These are phyloP conservation scores for Tenthredo mesomela DNA, from an alignment of 2,888 invertebrate species.

Conservation along the genomic window DNA sequence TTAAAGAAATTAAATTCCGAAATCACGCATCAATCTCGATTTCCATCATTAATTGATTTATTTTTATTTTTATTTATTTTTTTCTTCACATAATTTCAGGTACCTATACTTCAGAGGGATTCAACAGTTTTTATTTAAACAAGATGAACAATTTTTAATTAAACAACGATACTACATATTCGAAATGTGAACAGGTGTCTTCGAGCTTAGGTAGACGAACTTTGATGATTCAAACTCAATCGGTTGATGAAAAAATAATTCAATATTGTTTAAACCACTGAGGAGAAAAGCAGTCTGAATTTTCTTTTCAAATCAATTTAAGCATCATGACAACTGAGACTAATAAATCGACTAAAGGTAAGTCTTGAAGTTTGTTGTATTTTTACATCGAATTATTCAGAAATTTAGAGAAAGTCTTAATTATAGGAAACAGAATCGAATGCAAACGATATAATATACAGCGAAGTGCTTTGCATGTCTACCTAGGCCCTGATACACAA, in stretches of 20 bases:
- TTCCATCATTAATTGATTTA: not conserved
- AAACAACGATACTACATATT: not conserved
- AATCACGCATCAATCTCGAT: not conserved
- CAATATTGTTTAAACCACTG: not conserved
- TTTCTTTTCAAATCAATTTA: not conserved
- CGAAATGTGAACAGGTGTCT: not conserved
- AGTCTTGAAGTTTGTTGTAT: not conserved
- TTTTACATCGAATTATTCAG: not conserved
- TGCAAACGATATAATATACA: not conserved
- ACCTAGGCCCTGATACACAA: not conserved
- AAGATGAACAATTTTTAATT: not conserved
- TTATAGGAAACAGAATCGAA: not conserved
- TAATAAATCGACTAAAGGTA: not conserved
- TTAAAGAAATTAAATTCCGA: not conserved
- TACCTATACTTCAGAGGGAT: not conserved
- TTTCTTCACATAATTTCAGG: not conserved
- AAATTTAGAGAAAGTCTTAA: not conserved
- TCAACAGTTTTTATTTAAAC: not conserved
- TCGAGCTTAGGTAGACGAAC: not conserved
- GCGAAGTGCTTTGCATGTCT: not conserved
- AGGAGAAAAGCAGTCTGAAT: not conserved
- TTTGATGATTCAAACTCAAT: not conserved
- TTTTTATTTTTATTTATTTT: not conserved
- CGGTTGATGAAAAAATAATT: not conserved
- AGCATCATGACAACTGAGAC: not conserved